These are phyloP conservation scores for Triplophysa rosa DNA, from an alignment of 2,113 vertebrate genomes.

Conservation along the genomic window DNA sequence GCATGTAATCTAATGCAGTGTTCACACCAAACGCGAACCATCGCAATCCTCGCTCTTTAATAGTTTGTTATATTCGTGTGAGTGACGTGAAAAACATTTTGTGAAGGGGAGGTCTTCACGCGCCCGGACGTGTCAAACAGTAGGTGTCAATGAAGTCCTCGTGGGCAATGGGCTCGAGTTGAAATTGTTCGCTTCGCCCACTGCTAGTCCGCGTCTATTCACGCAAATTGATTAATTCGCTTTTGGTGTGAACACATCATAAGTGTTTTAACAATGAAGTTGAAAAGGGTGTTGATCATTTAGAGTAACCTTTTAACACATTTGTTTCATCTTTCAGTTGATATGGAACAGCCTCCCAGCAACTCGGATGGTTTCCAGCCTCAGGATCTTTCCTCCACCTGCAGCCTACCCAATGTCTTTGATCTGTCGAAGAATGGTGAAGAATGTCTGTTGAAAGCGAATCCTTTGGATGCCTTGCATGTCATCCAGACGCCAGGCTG, in stretches of 20 bases:
- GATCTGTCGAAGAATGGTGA: constrained; percentile 67
- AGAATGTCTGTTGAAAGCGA: constrained; percentile 61
- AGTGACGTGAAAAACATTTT: no score
- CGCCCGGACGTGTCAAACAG: background rate
- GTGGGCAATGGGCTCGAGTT: no score
- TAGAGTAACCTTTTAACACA: no score
- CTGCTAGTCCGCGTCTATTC: no score
- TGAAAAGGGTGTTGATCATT: background rate
- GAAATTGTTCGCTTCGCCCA: no score
- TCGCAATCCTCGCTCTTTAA: no score
- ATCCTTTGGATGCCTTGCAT: constrained; percentile 60
- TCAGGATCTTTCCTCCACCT: constrained; percentile 68
- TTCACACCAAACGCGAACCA: no score
- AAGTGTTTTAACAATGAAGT: background rate
- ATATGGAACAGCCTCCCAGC: constrained; percentile 76
- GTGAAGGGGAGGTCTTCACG: no score
- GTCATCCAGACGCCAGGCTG: constrained; percentile 65
- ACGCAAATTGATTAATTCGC: no score
- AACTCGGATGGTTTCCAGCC: constrained; percentile 71
- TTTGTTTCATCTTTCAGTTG: constrained; percentile 62
- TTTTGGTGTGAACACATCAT: no score
- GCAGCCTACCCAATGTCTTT: constrained; percentile 63
- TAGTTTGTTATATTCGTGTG: no score
- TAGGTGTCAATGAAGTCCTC: no score
- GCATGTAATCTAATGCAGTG: background rate